phyloP scores from a whole-genome alignment of 2,888 invertebrate genomes.

The Atherix ibis region DNA sequence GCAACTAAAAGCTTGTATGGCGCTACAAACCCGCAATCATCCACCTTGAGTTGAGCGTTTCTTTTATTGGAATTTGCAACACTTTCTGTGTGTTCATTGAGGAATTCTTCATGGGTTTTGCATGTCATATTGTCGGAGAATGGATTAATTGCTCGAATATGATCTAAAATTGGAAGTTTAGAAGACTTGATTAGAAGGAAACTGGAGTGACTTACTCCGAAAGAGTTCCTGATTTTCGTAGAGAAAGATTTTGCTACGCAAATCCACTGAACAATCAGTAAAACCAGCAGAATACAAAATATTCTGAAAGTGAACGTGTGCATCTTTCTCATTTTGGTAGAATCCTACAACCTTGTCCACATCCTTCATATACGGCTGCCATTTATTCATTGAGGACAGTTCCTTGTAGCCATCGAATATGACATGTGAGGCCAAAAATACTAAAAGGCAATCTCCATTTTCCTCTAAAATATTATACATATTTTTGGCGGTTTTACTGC shows the following conservation, averaged over 20 bases:
- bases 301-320: constrained; percentile 39
- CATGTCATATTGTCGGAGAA: constrained; percentile 46
- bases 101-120: constrained; percentile 41
- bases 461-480: constrained; percentile 47
- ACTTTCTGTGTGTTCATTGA: constrained; percentile 42
- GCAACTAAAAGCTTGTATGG: constrained; percentile 37
- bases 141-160: constrained; percentile 53
- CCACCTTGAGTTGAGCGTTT: constrained; percentile 30
- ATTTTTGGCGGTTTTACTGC: constrained; percentile 44
- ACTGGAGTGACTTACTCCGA: constrained; percentile 41
- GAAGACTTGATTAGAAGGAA: too few species aligned
- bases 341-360: constrained; percentile 49
- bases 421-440: constrained; percentile 52
- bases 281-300: constrained; percentile 45
- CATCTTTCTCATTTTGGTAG: constrained; percentile 45
- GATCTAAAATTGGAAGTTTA: constrained; percentile 40
- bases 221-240: constrained; percentile 40
- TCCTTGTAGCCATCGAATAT: constrained; percentile 51
- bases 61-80: constrained; percentile 33
- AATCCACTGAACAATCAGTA: constrained; percentile 40
- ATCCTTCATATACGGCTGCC: constrained; percentile 49
- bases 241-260: constrained; percentile 39
- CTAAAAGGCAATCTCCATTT: constrained; percentile 51
- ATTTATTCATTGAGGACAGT: constrained; percentile 39
- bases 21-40: constrained; percentile 33